Base-by-base conservation (phyloP, 2,113 vertebrate genomes). In the Egretta garzetta region DNA sequence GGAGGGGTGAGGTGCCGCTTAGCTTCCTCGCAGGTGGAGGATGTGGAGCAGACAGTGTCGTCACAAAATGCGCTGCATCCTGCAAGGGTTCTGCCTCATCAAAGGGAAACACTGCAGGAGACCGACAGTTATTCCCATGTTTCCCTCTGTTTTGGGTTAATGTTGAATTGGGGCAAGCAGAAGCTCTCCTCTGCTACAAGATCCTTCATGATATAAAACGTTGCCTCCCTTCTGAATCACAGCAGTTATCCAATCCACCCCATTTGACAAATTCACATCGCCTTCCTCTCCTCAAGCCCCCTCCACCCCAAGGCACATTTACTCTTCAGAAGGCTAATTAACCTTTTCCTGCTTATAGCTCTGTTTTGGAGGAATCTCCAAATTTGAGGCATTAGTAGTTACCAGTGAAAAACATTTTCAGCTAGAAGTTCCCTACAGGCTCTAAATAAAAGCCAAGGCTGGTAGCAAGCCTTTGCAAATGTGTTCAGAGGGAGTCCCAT, bases 61-160 rank as follows among this genome's bases (percentile, higher is more conserved):
- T 52, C 77, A 43, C 41, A 72, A 76, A 93, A 4, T 11, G 43
- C 0, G 0, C 52, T 30, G 7, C 49, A 30, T 33, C 84, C 70
- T 0, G 0, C 2, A 1, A 68, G 56, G 64, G 23, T 33, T 88
- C 0, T 0, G 37, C 37, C 43, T 67, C 55, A 91, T 84, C 76
- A 64, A 63, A 80, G 47, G 26, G 63, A 77, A 83, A 21, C 0
- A 0, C 47, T 63, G 64, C 37, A 45, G 88, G 72, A 67, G 81
- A 41, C 27, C 4, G 2, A 26, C 16, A 30, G 47, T 47, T 56
- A 26, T 47, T 72, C 35, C 15, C 16, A 14, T n/a, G 20, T 74
- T 92, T 88, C 71, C 43, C 55, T 81, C 64, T 68, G 50, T 23
- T 79, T 55, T 60, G 62, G 23, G 12, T 81, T 87, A 35, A 32